Conservation (phyloP, 2,113 vertebrate genomes). For the Oryctolagus cuniculus region DNA sequence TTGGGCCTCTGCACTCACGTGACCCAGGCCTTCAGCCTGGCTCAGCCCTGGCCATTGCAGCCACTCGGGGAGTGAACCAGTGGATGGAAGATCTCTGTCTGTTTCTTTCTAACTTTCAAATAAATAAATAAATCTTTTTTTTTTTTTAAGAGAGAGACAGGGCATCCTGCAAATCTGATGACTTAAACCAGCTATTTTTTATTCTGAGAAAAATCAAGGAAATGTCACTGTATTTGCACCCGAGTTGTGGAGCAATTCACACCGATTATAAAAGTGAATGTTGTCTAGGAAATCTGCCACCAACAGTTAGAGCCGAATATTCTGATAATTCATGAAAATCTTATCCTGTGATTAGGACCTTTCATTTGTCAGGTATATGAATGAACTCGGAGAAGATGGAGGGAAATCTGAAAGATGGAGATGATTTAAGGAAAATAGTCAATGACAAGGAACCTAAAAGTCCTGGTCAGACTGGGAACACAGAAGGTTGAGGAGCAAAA, state of each 20-base stretch:
- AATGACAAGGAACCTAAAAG: neutral
- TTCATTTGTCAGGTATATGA: neutral
- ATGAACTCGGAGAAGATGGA: neutral
- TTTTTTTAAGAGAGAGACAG: neutral
- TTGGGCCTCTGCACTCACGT: no score
- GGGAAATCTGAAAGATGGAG: neutral
- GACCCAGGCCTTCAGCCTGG: no score
- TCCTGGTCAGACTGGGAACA: neutral
- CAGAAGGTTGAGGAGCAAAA: neutral
- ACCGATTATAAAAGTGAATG: neutral
- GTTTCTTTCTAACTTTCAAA: no score
- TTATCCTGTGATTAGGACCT: neutral
- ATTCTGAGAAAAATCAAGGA: conserved; percentile 1
- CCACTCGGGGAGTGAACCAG: no score
- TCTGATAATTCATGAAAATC: neutral
- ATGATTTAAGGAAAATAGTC: neutral
- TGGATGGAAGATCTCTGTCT: no score
- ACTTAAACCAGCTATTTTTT: neutral
- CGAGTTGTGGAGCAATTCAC: neutral
- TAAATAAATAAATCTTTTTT: no score
- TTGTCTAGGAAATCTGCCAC: neutral
- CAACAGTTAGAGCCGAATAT: neutral
- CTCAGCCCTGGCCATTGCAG: no score
- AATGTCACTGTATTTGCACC: neutral
- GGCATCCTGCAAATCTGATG: neutral